phyloP scores from a whole-genome alignment of 2,113 vertebrate species.

The Gavia stellata region DNA sequence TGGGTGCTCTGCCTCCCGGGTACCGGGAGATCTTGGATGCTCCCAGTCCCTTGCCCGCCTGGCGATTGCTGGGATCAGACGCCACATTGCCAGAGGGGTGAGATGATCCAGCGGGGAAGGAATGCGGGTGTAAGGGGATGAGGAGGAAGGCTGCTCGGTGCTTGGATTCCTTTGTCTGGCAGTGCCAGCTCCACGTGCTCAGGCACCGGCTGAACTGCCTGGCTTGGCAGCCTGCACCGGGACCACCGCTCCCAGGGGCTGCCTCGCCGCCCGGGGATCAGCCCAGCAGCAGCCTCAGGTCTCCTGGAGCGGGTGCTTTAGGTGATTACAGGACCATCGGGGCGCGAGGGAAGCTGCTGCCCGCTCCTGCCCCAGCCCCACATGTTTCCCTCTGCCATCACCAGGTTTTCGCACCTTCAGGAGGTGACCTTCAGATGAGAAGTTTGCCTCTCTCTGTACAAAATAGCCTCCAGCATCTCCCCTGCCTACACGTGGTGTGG shows the following conservation, averaged over 20 bases:
- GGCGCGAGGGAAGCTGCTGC: neutral
- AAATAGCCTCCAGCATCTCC: neutral
- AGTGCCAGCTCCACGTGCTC: slow-evolving; percentile 14
- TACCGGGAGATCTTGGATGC: neutral
- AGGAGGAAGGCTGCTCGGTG: neutral
- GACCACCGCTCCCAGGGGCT: neutral
- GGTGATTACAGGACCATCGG: neutral
- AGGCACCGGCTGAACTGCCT: neutral
- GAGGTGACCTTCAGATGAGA: neutral
- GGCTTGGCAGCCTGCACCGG: neutral
- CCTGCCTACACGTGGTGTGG: neutral
- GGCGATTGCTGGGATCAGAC: neutral
- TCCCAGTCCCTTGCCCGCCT: neutral
- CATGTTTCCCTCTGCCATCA: neutral
- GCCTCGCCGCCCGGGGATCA: fast-evolving
- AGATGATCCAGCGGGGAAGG: neutral
- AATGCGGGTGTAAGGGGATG: neutral
- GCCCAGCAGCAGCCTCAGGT: neutral
- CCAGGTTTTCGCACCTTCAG: fast-evolving
- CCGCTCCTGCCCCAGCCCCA: neutral
- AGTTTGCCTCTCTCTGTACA: neutral
- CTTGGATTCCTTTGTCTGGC: slow-evolving; percentile 44
- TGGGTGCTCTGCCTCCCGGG: neutral
- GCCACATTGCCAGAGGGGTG: neutral
- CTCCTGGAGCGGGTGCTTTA: neutral